Percentiles rank a stretch among this genome's conserved stretches.
Conservation (phyloP, 2,888 invertebrate species). For the Pristionchus exspectatus region DNA sequence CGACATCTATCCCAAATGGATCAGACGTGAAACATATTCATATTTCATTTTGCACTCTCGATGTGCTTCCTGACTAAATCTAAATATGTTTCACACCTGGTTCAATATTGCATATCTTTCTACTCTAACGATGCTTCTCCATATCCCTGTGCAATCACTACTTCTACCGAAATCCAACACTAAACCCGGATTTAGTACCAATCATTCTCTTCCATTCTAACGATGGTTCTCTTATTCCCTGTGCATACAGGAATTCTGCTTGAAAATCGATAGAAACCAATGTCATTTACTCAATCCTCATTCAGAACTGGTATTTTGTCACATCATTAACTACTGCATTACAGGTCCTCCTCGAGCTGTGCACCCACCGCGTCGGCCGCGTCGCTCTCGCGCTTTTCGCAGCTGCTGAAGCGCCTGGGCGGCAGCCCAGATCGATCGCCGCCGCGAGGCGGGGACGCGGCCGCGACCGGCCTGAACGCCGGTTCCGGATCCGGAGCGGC, state of each 20-base stretch:
- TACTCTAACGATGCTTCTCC: no score
- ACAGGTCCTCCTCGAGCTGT: background rate
- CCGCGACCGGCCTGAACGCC: background rate
- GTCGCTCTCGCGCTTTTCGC: conserved; percentile 55
- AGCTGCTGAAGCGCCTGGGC: conserved; percentile 55
- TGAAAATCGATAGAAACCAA: no score
- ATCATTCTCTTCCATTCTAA: no score
- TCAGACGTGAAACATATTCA: no score
- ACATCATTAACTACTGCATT: background rate
- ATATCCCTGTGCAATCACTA: no score
- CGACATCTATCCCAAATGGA: no score
- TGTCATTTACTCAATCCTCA: no score
- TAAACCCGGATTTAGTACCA: no score
- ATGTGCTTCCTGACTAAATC: background rate
- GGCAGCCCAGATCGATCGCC: conserved; percentile 55
- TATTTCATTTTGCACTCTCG: background rate
- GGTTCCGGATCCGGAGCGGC: background rate
- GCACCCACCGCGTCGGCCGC: conserved; percentile 32
- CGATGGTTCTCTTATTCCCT: no score
- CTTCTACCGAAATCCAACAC: no score
- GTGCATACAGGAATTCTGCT: no score
- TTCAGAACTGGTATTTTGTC: no score
- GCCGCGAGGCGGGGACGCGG: background rate
- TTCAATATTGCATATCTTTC: background rate
- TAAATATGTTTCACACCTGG: background rate